phyloP scores from a whole-genome alignment of 2,888 invertebrate genomes.

The Gnatocerus cornutus region DNA sequence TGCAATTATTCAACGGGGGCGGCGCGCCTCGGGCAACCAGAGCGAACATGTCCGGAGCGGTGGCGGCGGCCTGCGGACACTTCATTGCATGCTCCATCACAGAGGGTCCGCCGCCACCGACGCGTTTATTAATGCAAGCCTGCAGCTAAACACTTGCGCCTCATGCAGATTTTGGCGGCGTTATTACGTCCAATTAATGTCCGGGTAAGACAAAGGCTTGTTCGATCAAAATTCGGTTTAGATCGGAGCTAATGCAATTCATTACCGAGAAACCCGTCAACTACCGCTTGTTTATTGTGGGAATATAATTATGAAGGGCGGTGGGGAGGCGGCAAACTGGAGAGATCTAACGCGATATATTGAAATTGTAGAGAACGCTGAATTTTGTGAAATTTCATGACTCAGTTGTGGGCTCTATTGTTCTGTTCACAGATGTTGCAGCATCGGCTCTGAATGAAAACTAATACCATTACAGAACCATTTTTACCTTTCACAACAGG shows the following conservation, averaged over 20 bases:
- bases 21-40: constrained; percentile 43
- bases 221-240: constrained; percentile 41
- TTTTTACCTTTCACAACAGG: no score
- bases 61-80: constrained; percentile 53
- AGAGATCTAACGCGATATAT: background rate
- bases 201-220: constrained; percentile 43
- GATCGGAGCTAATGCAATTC: constrained; percentile 30
- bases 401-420: no score
- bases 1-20: constrained; percentile 56
- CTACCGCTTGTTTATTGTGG: constrained; percentile 34
- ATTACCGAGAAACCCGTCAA: constrained; percentile 26
- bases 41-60: constrained; percentile 42
- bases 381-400: no score
- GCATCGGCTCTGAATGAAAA: no score
- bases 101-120: constrained; percentile 29
- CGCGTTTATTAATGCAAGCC: constrained; percentile 50
- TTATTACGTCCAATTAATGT: constrained; percentile 43
- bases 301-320: constrained; percentile 16
- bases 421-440: no score
- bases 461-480: no score
- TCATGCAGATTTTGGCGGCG: constrained; percentile 44
- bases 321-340: background rate
- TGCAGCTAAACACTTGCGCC: constrained; percentile 50
- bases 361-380: background rate
- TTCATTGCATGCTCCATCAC: constrained; percentile 49